Evolutionary conservation across 2,888 invertebrate species (phyloP).

Genomic region (Drosophila bunnanda): DNA sequence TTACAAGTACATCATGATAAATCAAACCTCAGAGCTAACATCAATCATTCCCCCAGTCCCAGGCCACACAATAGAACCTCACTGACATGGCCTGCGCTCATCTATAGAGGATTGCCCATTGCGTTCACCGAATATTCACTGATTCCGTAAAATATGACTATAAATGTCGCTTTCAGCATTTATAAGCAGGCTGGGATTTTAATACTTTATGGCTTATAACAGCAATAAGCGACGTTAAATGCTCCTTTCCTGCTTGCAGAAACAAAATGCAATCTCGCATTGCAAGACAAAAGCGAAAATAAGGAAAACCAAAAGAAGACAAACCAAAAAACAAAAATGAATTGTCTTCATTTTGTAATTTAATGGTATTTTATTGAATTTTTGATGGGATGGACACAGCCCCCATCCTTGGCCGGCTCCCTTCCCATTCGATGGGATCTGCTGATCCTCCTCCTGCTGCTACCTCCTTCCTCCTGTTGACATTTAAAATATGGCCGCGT

Average conservation of each 20-base stretch:
- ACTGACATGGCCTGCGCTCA: constrained; percentile 35
- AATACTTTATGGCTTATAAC: constrained; percentile 80
- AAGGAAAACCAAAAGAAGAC: constrained; percentile 28
- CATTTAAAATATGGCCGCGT: constrained; percentile 83
- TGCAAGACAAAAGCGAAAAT: constrained; percentile 25
- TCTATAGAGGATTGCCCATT: not conserved
- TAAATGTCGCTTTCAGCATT: constrained; percentile 74
- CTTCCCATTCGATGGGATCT: constrained; percentile 22
- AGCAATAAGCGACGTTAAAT: constrained; percentile 82
- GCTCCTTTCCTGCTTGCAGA: constrained; percentile 68
- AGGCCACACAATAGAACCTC: constrained; percentile 30
- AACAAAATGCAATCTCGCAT: constrained; percentile 65
- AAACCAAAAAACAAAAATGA: no score
- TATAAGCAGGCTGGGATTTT: constrained; percentile 63
- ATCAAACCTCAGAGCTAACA: constrained; percentile 17
- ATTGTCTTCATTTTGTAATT: constrained; percentile 82
- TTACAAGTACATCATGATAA: constrained; percentile 24
- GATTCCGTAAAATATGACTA: constrained; percentile 79
- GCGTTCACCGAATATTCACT: constrained; percentile 64
- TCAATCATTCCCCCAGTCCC: constrained; percentile 16
- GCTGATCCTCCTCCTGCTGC: constrained; percentile 18
- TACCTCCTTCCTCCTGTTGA: constrained; percentile 60
- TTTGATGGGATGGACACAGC: constrained; percentile 64
- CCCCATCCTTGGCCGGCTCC: constrained; percentile 38
- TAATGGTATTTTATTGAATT: constrained; percentile 82